These are phyloP conservation scores for Papilio polytes DNA, from an alignment of 1,140 invertebrate genomes.

Conservation along the genomic window DNA sequence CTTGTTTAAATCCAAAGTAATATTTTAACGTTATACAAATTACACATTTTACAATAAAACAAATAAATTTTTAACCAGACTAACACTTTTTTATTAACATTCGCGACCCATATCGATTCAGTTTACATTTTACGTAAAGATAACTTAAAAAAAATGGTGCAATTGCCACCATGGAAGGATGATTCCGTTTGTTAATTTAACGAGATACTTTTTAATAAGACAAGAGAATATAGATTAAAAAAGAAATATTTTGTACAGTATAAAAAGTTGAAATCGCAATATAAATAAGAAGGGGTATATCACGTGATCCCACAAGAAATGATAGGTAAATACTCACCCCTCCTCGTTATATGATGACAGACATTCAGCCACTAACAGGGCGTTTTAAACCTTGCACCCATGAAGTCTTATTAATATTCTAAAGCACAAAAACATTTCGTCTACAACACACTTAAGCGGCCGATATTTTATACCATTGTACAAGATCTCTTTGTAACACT, in stretches of 20 bases:
- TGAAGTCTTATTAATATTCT: slow-evolving; percentile 56
- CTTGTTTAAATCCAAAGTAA: too few relatives aligned
- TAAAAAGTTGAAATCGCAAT: slow-evolving; percentile 61
- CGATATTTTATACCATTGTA: slow-evolving; percentile 52
- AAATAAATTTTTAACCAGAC: too few relatives aligned
- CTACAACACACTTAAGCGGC: slow-evolving; percentile 71
- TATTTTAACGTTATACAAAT: too few relatives aligned
- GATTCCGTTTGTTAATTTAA: neutral
- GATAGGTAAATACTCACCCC: slow-evolving; percentile 72
- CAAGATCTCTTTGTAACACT: slow-evolving; percentile 60
- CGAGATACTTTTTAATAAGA: neutral
- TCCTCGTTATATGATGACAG: slow-evolving; percentile 56
- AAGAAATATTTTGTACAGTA: neutral
- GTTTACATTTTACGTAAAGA: too few relatives aligned
- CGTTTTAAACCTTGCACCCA: slow-evolving; percentile 60
- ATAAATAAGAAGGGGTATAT: slow-evolving; percentile 55
- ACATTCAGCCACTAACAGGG: slow-evolving; percentile 54
- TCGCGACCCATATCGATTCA: too few relatives aligned
- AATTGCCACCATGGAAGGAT: neutral
- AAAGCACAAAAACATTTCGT: slow-evolving; percentile 64
- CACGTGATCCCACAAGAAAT: slow-evolving; percentile 72
- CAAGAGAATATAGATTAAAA: too few relatives aligned
- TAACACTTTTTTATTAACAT: too few relatives aligned
- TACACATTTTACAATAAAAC: too few relatives aligned
- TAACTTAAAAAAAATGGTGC: neutral